Evolutionary conservation across 2,113 vertebrate genomes (phyloP).

Genomic region (Dasypus novemcinctus): DNA sequence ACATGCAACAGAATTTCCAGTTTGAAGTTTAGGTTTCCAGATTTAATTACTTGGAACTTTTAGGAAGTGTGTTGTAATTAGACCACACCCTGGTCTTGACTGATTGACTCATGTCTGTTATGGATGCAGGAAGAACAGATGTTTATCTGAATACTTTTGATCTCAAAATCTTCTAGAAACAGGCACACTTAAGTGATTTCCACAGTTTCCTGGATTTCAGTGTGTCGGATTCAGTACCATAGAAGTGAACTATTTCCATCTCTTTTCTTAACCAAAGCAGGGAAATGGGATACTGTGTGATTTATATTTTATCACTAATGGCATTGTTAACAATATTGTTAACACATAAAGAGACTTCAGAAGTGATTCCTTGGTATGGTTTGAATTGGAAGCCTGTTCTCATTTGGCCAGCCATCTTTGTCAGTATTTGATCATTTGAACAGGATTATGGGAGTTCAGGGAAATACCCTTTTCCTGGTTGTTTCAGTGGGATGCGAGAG

Average conservation of each 20-base stretch:
- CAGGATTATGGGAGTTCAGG: neutral
- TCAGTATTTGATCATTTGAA: neutral
- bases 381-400: conserved; percentile 10
- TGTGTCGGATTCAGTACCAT: conserved; percentile 1
- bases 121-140: conserved; percentile 58
- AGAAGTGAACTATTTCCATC: conserved; percentile 21
- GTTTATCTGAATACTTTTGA: conserved; percentile 73
- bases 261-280: conserved; percentile 58
- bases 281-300: conserved; percentile 22
- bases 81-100: neutral
- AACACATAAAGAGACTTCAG: conserved; percentile 45
- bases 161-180: conserved; percentile 69
- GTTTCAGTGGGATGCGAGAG: neutral
- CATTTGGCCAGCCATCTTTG: neutral
- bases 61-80: conserved; percentile 62
- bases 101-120: conserved; percentile 56
- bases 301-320: conserved; percentile 28
- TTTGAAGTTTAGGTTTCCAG: conserved; percentile 67
- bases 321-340: conserved; percentile 6
- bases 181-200: conserved; percentile 55
- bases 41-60: conserved; percentile 56
- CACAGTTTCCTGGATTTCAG: conserved; percentile 64
- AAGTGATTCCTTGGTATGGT: conserved; percentile 11
- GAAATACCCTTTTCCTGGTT: neutral
- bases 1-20: neutral